Evolutionary conservation across 2,113 vertebrate genomes (phyloP).

Genomic region (Nyctereutes procyonoides): DNA sequence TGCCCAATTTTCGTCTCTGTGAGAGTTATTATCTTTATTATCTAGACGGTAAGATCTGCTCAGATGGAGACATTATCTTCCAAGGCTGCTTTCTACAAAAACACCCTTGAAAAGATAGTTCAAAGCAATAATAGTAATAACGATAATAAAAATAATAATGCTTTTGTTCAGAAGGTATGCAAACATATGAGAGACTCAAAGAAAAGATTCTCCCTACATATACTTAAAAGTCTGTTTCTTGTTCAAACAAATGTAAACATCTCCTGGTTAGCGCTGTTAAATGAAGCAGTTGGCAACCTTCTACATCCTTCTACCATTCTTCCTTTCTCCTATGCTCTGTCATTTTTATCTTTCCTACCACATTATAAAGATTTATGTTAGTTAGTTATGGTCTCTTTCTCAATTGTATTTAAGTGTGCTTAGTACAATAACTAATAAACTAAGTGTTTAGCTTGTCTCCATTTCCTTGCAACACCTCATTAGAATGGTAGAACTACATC

Average conservation of each 20-base stretch:
- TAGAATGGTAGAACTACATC: background rate
- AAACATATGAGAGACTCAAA: background rate
- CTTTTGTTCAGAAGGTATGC: background rate
- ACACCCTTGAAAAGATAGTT: background rate
- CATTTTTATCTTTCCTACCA: background rate
- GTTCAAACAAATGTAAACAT: background rate
- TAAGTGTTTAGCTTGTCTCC: background rate
- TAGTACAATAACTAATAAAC: no score
- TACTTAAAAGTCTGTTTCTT: background rate
- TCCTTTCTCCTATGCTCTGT: background rate
- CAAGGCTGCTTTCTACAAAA: background rate
- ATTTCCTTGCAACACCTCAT: background rate
- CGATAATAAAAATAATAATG: background rate
- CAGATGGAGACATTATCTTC: background rate
- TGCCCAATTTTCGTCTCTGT: background rate
- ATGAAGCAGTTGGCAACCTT: background rate
- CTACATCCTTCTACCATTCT: background rate
- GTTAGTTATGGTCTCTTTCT: background rate
- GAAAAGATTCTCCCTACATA: background rate
- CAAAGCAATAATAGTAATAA: background rate
- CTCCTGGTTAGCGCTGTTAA: background rate
- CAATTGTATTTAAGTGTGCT: background rate
- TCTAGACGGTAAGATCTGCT: background rate
- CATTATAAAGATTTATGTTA: background rate
- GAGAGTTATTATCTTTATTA: background rate